Evolutionary conservation across 2,888 invertebrate genomes (phyloP).

Genomic region (Embidobia sp.): DNA sequence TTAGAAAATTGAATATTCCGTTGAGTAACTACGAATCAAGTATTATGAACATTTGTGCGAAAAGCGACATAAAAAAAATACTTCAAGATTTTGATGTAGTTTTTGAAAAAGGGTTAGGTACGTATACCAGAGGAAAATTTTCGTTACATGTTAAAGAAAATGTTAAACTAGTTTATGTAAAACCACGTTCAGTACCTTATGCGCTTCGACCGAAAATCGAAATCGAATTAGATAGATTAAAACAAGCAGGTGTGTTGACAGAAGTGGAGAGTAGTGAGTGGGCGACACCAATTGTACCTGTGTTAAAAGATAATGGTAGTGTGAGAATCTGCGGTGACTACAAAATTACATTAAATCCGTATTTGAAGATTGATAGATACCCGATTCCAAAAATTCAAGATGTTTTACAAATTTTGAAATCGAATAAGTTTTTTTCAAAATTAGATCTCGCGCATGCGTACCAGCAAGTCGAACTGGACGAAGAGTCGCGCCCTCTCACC

Average conservation of each 20-base stretch:
- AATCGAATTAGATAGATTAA: constrained; percentile 36
- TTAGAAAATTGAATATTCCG: no score
- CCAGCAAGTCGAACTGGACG: constrained; percentile 73
- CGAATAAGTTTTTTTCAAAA: constrained; percentile 56
- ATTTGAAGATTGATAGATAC: constrained; percentile 67
- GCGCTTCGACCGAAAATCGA: constrained; percentile 38
- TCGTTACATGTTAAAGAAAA: constrained; percentile 34
- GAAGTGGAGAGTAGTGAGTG: constrained; percentile 16
- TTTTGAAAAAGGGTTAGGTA: constrained; percentile 48
- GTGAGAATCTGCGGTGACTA: constrained; percentile 67
- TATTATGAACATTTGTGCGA: no score
- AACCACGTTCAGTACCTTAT: constrained; percentile 50
- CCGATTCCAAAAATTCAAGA: constrained; percentile 71
- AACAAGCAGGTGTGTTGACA: constrained; percentile 32
- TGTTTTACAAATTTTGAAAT: constrained; percentile 64
- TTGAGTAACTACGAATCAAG: no score
- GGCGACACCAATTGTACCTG: constrained; percentile 19
- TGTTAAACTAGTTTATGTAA: constrained; percentile 46
- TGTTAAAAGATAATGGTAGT: constrained; percentile 14
- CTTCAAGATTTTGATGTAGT: no score
- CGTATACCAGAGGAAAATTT: constrained; percentile 47
- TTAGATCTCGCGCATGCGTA: constrained; percentile 74
- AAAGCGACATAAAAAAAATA: no score
- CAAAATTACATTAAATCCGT: constrained; percentile 70
- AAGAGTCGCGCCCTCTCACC: constrained; percentile 66